Percentiles rank a stretch among this genome's conserved stretches.
These are phyloP conservation scores for Apotomis capreana DNA, from an alignment of 2,888 invertebrate species.

Conservation along the genomic window DNA sequence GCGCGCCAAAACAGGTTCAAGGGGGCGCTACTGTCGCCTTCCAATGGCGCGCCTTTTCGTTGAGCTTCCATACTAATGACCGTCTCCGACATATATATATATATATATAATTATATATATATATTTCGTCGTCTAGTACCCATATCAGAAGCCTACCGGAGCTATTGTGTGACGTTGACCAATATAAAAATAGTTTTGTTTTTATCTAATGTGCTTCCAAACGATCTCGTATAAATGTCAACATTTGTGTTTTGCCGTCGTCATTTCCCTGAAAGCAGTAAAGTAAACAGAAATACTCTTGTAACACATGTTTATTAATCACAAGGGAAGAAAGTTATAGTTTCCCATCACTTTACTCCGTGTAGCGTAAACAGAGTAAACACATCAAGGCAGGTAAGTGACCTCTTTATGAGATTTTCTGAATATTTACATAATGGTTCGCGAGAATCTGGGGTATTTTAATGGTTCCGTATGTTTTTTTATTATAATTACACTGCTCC, in stretches of 20 bases:
- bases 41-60: no score
- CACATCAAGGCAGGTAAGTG: slow-evolving; percentile 48
- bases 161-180: no score
- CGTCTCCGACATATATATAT: no score
- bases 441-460: neutral
- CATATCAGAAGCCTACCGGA: no score
- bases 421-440: slow-evolving; percentile 18
- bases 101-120: no score
- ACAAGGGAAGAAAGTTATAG: slow-evolving; percentile 22
- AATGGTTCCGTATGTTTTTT: slow-evolving; percentile 5
- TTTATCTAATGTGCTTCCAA: no score
- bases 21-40: no score
- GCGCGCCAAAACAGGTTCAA: no score
- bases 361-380: slow-evolving; percentile 51
- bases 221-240: neutral
- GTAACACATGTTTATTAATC: slow-evolving; percentile 16
- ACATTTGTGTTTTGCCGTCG: neutral
- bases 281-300: neutral
- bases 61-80: no score
- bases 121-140: no score
- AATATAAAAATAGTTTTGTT: no score
- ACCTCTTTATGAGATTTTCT: slow-evolving; percentile 46
- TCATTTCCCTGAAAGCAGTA: neutral
- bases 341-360: slow-evolving; percentile 19
- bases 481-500: no score